Evolutionary conservation across 53 echinoderm and acorn worm species (phyloP), one percentile per base, ranked within the genome.

Genomic region (Antedon mediterranea): DNA sequence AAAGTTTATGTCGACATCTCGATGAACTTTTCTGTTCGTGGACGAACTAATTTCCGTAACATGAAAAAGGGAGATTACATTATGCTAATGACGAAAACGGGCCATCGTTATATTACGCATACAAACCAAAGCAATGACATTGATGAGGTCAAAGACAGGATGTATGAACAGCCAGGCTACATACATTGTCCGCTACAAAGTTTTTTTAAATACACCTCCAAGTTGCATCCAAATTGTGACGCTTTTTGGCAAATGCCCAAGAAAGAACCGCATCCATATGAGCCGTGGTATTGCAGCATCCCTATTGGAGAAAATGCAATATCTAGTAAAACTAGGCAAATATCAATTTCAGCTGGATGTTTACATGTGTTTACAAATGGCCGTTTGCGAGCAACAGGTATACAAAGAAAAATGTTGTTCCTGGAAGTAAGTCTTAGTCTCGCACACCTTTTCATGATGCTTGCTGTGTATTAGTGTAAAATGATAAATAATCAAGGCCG

Each of bases 1-100:
- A 81, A 81, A 74, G 74, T 81, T 33, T 81, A 74, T 43, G 43
- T 81, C 1, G 81, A 81, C 34, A 37, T 74, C 34, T 57, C 74
- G 44, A 42, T 81, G 71, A 23, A 72, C 32, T 72, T 81, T 14
- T 32, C 29, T 32, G 28, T 43, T 75, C 34, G 76, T 77, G 76
- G 81, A 7, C 81, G 76, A 23, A 76, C 76, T 34, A 80, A 85
- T 76, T 81, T 85, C 20, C 77, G 85, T 18, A 74, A 85, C 4
- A 85, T 85, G 81, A 85, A 76, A 7, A 81, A 27, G 8, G 34
- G 33, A 30, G 85, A 85, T 77, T 85, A 76, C 43, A 72, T 80
- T 2, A 0, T 80, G 6, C 71, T 80, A 71, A 76, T 43, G 6
- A 78, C 80, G 80, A 33, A 72, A n/a, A 32, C 77, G 28, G 41